phyloP scores from a whole-genome alignment of 2,797 vertebrate genomes.

The Cygnus olor region DNA sequence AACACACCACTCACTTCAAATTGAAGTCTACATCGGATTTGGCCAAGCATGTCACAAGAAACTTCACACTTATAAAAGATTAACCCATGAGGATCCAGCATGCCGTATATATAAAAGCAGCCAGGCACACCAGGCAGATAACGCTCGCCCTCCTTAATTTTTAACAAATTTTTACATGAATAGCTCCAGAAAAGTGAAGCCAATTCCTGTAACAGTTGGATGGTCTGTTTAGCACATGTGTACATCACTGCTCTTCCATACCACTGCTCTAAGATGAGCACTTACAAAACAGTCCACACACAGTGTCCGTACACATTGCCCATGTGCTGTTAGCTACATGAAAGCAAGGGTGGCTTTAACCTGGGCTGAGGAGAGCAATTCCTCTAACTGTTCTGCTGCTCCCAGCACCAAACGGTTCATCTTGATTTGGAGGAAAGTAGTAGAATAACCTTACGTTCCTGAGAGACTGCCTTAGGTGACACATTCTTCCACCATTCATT shows the following conservation, averaged over 20 bases:
- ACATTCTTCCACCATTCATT: background rate
- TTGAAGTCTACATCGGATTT: slow-evolving; percentile 26
- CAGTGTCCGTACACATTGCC: background rate
- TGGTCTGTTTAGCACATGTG: background rate
- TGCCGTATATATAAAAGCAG: background rate
- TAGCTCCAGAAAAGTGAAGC: background rate
- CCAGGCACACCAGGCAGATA: background rate
- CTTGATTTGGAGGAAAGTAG: background rate
- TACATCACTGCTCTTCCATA: background rate
- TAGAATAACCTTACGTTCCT: background rate
- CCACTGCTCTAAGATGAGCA: background rate
- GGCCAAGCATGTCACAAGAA: slow-evolving; percentile 27
- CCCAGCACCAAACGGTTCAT: background rate
- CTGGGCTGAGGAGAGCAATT: fast-evolving
- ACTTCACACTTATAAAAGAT: slow-evolving; percentile 16
- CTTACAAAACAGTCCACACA: background rate
- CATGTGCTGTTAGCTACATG: fast-evolving
- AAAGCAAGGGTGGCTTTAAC: background rate
- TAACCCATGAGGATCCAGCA: slow-evolving; percentile 15
- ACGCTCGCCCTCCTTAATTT: background rate
- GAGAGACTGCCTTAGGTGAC: fast-evolving
- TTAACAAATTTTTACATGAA: slow-evolving; percentile 1
- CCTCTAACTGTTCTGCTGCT: background rate
- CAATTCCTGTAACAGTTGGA: background rate
- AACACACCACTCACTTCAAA: slow-evolving; percentile 22